Percentiles rank a stretch among this genome's conserved stretches.
These are phyloP conservation scores for Danionella cerebrum DNA, from an alignment of 2,113 vertebrate species.

Conservation along the genomic window DNA sequence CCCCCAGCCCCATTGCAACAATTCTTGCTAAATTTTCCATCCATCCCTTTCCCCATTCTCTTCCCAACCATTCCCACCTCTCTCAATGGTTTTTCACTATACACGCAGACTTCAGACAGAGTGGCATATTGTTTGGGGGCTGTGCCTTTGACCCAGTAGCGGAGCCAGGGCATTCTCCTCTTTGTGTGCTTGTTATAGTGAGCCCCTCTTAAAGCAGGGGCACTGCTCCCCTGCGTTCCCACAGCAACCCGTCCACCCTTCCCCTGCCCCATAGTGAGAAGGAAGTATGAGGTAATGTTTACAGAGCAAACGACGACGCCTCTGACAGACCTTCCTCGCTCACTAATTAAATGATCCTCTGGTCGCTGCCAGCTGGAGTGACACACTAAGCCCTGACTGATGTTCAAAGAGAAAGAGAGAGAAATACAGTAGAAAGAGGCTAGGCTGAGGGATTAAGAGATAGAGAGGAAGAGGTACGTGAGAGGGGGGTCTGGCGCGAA, in stretches of 20 bases:
- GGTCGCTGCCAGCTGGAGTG: slow-evolving; percentile 30
- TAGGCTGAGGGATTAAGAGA: slow-evolving; percentile 30
- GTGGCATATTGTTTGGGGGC: slow-evolving; percentile 63
- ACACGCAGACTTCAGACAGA: slow-evolving; percentile 62
- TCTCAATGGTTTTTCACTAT: slow-evolving; percentile 59
- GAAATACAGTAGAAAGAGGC: slow-evolving; percentile 38
- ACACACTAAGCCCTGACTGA: slow-evolving; percentile 33
- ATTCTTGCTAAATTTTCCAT: not conserved
- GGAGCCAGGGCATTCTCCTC: slow-evolving; percentile 64
- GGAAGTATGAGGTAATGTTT: slow-evolving; percentile 46
- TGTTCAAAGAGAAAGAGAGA: slow-evolving; percentile 36
- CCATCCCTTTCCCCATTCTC: slow-evolving; percentile 40
- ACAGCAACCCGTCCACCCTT: slow-evolving; percentile 54
- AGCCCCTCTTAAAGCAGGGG: slow-evolving; percentile 56
- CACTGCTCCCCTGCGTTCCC: slow-evolving; percentile 56
- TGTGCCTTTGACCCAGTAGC: slow-evolving; percentile 68
- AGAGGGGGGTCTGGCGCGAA: not conserved
- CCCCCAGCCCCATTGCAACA: too few relatives aligned
- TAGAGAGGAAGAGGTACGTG: slow-evolving; percentile 14
- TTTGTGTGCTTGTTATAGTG: slow-evolving; percentile 72
- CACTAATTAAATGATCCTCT: slow-evolving; percentile 41
- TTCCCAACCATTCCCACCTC: slow-evolving; percentile 52
- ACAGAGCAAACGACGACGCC: slow-evolving; percentile 36
- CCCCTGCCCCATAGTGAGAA: slow-evolving; percentile 16
- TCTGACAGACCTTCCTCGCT: slow-evolving; percentile 29